A percentile compares a stretch with the other conserved stretches of the same genome.
phyloP scores from a whole-genome alignment of 2,797 vertebrate genomes.

The Mallotus villosus region DNA sequence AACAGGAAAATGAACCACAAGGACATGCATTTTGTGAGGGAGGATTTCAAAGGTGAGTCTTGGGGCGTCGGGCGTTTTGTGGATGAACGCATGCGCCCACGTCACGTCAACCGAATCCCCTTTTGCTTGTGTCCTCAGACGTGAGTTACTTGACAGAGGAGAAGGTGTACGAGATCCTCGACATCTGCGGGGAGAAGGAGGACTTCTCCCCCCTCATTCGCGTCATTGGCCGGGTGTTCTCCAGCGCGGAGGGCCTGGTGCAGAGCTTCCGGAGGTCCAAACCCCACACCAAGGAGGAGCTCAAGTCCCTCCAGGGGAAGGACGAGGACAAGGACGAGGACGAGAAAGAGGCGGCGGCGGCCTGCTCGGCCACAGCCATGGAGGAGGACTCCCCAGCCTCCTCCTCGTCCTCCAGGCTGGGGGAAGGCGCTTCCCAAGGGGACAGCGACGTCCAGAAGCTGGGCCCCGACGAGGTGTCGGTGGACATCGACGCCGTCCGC shows the following conservation, averaged over 20 bases:
- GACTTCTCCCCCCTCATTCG: constrained; percentile 96
- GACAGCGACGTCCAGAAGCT: constrained; percentile 86
- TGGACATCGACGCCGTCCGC: constrained; percentile 94
- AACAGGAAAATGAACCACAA: constrained; percentile 92
- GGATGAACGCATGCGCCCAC: too few species aligned
- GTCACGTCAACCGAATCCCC: background rate
- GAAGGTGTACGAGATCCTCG: constrained; percentile 94
- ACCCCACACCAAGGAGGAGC: constrained; percentile 95
- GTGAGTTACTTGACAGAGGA: constrained; percentile 94
- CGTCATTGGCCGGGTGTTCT: constrained; percentile 95
- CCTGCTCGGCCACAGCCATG: constrained; percentile 85
- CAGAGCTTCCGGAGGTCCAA: constrained; percentile 94
- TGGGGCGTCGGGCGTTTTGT: too few species aligned
- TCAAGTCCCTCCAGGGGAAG: constrained; percentile 95
- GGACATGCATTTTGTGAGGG: constrained; percentile 83
- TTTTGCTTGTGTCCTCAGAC: constrained; percentile 71
- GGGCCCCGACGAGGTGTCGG: constrained; percentile 90
- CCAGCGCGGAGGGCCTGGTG: constrained; percentile 94
- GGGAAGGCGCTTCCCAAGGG: constrained; percentile 79
- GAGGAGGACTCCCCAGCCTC: constrained; percentile 89
- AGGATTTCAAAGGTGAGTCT: constrained; percentile 93
- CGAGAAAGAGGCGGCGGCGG: constrained; percentile 90
- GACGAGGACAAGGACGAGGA: constrained; percentile 99
- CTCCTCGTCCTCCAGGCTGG: constrained; percentile 70
- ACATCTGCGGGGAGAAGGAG: constrained; percentile 88